Percentiles rank a stretch among this genome's conserved stretches.
Conservation (phyloP, 2,113 vertebrate species). For the Cololabis saira region DNA sequence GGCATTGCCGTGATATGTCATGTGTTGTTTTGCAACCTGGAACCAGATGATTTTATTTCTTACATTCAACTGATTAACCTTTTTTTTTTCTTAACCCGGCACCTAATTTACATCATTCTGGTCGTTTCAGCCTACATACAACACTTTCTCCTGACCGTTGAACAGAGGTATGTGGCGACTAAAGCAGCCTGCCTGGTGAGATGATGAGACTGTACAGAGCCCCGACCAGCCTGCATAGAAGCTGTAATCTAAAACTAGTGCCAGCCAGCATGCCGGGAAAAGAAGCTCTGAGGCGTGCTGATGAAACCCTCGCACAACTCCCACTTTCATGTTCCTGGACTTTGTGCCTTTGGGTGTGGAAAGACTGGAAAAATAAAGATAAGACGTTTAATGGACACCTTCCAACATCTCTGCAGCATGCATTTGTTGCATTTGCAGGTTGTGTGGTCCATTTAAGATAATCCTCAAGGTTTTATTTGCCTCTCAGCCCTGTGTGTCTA, state of each 20-base stretch:
- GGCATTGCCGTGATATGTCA: too few species aligned
- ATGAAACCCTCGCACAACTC: slow-evolving; percentile 14
- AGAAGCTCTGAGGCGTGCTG: slow-evolving; percentile 4
- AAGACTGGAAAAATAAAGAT: background rate
- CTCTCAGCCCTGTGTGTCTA: background rate
- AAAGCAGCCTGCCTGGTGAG: background rate
- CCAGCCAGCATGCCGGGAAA: slow-evolving; percentile 10
- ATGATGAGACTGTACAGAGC: background rate
- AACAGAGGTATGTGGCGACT: too few species aligned
- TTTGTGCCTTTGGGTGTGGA: slow-evolving; percentile 1
- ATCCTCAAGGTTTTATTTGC: slow-evolving; percentile 1
- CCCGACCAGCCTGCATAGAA: slow-evolving; percentile 19
- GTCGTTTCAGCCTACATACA: too few species aligned
- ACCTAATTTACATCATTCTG: too few species aligned
- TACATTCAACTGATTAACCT: too few species aligned
- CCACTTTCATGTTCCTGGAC: slow-evolving; percentile 25
- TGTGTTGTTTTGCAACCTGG: too few species aligned
- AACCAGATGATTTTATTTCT: too few species aligned
- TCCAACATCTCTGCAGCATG: background rate
- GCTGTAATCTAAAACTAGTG: slow-evolving; percentile 20
- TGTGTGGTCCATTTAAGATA: background rate
- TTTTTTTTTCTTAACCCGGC: too few species aligned
- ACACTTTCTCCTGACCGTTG: too few species aligned
- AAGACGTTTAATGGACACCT: slow-evolving; percentile 17
- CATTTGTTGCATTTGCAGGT: background rate